phyloP scores from a whole-genome alignment of 2,797 vertebrate genomes.

The Sebastes goodei region DNA sequence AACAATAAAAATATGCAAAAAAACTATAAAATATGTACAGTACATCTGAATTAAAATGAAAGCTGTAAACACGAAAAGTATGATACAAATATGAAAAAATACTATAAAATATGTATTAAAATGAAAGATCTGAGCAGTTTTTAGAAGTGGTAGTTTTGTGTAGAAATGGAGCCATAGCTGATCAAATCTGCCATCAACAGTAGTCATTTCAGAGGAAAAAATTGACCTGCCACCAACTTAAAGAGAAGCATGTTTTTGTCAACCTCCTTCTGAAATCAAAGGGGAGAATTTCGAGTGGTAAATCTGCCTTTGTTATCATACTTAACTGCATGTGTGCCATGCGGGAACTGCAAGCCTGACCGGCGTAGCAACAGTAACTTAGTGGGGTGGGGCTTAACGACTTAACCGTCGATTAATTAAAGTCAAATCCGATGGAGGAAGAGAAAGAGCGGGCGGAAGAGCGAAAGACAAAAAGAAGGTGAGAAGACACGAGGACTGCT shows the following conservation, averaged over 20 bases:
- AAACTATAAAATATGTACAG: neutral
- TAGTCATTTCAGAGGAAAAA: neutral
- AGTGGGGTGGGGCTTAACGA: neutral
- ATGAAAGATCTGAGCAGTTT: neutral
- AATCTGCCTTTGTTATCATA: neutral
- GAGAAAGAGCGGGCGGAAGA: neutral
- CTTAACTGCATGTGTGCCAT: neutral
- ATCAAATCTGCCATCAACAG: neutral
- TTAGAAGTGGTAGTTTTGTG: neutral
- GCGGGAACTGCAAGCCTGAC: neutral
- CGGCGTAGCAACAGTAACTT: neutral
- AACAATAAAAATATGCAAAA: no score
- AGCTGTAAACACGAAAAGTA: neutral
- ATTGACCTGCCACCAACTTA: fast-evolving
- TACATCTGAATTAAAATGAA: fast-evolving
- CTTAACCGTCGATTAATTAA: neutral
- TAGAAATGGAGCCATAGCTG: neutral
- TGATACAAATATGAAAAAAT: no score
- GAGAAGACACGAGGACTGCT: neutral
- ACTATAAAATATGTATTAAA: no score
- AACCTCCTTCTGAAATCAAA: neutral
- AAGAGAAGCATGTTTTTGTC: neutral
- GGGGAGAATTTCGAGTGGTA: neutral
- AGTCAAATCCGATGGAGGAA: neutral
- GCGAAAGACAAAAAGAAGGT: neutral